Conservation (phyloP, 2,888 invertebrate species). For the Cremastinae sp. region DNA sequence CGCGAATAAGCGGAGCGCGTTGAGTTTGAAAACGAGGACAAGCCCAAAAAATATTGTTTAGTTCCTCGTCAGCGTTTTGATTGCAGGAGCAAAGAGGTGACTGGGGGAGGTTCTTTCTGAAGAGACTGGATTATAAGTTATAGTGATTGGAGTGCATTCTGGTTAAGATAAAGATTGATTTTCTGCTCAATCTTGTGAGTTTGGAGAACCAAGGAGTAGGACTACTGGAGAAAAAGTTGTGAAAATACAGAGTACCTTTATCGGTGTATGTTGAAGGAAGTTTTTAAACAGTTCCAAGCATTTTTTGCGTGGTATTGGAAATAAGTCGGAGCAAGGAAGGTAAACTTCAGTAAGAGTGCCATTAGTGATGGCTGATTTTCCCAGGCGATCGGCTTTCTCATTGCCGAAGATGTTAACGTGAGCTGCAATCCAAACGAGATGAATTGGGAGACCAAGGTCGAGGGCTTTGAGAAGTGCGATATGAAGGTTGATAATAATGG, state of each 20-base stretch:
- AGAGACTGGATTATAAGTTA: constrained; percentile 8
- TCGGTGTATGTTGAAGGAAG: background rate
- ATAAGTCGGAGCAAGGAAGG: constrained; percentile 27
- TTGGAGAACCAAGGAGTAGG: constrained; percentile 27
- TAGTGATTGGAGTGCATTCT: constrained; percentile 30
- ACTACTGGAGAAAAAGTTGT: background rate
- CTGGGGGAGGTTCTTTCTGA: background rate
- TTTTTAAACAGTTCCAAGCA: background rate
- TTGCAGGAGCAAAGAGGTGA: constrained; percentile 13
- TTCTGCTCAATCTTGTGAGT: background rate
- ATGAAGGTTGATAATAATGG: constrained; percentile 1
- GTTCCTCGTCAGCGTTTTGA: background rate
- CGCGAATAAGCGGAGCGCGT: background rate
- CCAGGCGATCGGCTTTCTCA: constrained; percentile 19
- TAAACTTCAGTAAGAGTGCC: background rate
- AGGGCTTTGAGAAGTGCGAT: background rate
- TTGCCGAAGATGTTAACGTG: constrained; percentile 26
- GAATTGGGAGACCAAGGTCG: background rate
- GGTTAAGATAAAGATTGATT: background rate
- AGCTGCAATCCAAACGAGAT: constrained; percentile 20
- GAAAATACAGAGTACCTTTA: constrained; percentile 23
- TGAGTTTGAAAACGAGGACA: too few relatives aligned
- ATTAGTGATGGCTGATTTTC: constrained; percentile 5
- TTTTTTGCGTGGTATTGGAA: background rate
- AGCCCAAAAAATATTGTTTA: background rate